Evolutionary conservation across 2,113 vertebrate species (phyloP).

Genomic region (Psephotus haematonotus): DNA sequence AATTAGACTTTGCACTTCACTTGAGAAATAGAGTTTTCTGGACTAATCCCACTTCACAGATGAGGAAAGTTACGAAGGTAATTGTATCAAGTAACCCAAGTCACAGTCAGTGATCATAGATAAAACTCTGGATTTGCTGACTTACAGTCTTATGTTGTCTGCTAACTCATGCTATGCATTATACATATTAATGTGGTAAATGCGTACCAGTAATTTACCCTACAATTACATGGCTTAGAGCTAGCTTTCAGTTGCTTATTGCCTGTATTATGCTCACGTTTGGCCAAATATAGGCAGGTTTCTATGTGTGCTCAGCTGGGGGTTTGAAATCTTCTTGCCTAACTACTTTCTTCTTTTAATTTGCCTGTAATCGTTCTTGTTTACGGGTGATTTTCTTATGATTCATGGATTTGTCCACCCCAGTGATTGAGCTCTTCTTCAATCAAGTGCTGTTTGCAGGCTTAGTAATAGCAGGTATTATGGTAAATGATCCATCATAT

Average conservation of each 20-base stretch:
- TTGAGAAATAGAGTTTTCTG: background rate
- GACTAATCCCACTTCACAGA: background rate
- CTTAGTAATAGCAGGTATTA: slow-evolving; percentile 20
- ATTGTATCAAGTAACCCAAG: background rate
- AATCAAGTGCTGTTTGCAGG: slow-evolving; percentile 18
- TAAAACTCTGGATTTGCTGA: background rate
- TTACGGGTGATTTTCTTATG: slow-evolving; percentile 19
- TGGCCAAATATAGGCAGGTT: background rate
- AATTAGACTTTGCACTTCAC: background rate
- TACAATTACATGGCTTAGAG: background rate
- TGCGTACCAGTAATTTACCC: background rate
- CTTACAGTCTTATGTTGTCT: background rate
- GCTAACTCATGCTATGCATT: background rate
- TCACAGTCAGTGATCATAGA: background rate
- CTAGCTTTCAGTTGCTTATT: background rate
- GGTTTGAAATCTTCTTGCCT: background rate
- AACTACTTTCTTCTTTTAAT: background rate
- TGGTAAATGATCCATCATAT: slow-evolving; percentile 9
- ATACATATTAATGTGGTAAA: background rate
- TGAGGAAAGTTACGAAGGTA: background rate
- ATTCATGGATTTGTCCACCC: background rate
- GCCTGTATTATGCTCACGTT: background rate
- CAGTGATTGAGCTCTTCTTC: background rate
- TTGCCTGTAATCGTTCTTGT: slow-evolving; percentile 30
- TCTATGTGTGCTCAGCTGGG: background rate